Evolutionary conservation across 2,113 vertebrate species (phyloP).

Genomic region (Psephotus haematonotus): DNA sequence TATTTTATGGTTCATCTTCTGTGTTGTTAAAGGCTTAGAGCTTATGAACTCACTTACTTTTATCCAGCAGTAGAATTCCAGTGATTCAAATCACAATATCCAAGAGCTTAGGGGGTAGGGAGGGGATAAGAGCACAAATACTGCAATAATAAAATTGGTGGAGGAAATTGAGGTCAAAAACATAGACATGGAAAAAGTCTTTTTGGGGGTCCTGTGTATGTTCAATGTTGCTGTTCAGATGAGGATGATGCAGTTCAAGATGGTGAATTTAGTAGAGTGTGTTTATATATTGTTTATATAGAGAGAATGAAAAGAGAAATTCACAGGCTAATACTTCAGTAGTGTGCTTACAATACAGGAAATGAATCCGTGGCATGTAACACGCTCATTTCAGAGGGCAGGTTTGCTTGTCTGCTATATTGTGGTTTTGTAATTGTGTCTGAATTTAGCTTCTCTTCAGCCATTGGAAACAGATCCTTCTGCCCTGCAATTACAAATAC

Average conservation of each 20-base stretch:
- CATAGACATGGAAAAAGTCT: accelerated
- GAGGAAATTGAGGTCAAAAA: not conserved
- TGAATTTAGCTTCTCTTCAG: constrained; percentile 14
- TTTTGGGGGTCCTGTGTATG: not conserved
- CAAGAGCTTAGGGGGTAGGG: not conserved
- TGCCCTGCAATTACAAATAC: constrained; percentile 44
- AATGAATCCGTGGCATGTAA: not conserved
- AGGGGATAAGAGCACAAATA: not conserved
- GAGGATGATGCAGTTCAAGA: not conserved
- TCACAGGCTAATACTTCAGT: not conserved
- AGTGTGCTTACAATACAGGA: not conserved
- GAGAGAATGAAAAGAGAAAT: not conserved
- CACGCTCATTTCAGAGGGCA: not conserved
- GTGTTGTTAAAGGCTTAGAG: not conserved
- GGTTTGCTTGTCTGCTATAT: not conserved
- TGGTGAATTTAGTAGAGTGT: not conserved
- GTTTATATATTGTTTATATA: not conserved
- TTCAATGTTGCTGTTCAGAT: not conserved
- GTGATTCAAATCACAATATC: not conserved
- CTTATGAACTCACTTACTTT: not conserved
- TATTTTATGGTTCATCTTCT: not conserved
- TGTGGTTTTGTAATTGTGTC: not conserved
- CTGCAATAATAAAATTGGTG: not conserved
- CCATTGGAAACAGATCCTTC: constrained; percentile 12
- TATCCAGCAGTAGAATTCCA: not conserved